Conservation (phyloP, 2,797 vertebrate genomes). For the Ispidina lecontei region DNA sequence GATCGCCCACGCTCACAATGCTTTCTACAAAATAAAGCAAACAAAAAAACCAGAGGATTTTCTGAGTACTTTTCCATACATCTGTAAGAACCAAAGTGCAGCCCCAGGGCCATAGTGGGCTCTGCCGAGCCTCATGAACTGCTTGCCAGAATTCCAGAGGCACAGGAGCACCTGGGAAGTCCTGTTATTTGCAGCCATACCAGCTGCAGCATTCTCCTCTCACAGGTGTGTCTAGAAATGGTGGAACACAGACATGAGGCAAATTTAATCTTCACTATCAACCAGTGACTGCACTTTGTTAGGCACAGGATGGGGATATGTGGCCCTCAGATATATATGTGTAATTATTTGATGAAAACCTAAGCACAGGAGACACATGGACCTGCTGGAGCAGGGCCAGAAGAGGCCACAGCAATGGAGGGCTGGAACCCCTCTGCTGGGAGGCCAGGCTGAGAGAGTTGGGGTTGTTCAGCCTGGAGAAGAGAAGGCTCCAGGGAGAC, state of each 20-base stretch:
- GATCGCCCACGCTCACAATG: constrained; percentile 89
- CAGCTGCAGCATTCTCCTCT: background rate
- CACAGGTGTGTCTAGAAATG: background rate
- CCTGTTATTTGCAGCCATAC: background rate
- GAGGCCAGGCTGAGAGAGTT: background rate
- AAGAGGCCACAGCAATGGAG: background rate
- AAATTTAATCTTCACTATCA: background rate
- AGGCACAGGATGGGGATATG: background rate
- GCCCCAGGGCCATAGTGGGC: rapidly evolving
- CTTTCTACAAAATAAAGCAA: constrained; percentile 77
- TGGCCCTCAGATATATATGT: background rate
- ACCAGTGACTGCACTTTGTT: rapidly evolving
- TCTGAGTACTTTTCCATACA: background rate
- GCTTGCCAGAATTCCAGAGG: background rate
- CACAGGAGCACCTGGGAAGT: background rate
- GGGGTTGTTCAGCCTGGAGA: background rate
- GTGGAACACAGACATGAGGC: background rate
- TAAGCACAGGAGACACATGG: background rate
- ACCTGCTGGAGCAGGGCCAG: background rate
- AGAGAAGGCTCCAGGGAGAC: background rate
- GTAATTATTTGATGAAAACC: background rate
- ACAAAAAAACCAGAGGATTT: background rate
- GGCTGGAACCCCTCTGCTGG: background rate
- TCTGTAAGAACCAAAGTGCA: background rate
- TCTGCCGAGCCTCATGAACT: background rate